Evolutionary conservation across 2,113 vertebrate species (phyloP), one percentile per base, ranked within the genome.

Genomic region (Falcunculus frontatus): DNA sequence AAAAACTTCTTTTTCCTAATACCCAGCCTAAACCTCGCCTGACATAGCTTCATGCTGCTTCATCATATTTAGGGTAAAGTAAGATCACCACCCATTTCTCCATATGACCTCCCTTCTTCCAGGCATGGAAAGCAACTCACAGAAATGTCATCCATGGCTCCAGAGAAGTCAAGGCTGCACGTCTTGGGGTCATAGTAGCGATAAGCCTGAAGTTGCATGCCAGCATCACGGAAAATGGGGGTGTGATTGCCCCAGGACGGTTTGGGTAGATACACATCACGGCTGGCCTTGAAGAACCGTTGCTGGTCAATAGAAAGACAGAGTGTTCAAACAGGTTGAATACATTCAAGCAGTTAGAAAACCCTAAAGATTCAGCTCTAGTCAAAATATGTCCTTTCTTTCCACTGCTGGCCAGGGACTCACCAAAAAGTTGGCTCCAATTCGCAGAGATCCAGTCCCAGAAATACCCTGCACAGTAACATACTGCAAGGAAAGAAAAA

Each of bases 181-280:
- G 98, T 99, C 85, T 98, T 98, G 25, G 99, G 98, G 64, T 99
- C 99, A 1, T 99, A 99, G 97, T 99, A 99, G 32, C 98, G 98
- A 76, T 99, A 99, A 10, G 98, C 97, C 85, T 99, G 99, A 13
- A 99, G 98, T 25, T 99, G 98, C 98, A 99, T 95, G 87, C 99
- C 99, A 16, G 99, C 99, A 20, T 99, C 99, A 88, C 99, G 98
- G 97, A 99, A 99, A 97, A 99, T 99, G 67, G 99, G 99, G 1
- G 99, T 99, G 97, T 99, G 99, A 93, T 99, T 99, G 49, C 99
- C 99, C 99, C 99, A 99, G 81, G 99, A 98, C 0, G 99, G 99
- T 96, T 99, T 99, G 77, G 99, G 99, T 73, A 99, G 98, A 80
- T 99, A 99, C 30, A 99, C 98, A 22, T 99, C 99, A 55, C 84